Evolutionary conservation across 2,888 invertebrate species (phyloP).

Genomic region (Anthrax anthrax): DNA sequence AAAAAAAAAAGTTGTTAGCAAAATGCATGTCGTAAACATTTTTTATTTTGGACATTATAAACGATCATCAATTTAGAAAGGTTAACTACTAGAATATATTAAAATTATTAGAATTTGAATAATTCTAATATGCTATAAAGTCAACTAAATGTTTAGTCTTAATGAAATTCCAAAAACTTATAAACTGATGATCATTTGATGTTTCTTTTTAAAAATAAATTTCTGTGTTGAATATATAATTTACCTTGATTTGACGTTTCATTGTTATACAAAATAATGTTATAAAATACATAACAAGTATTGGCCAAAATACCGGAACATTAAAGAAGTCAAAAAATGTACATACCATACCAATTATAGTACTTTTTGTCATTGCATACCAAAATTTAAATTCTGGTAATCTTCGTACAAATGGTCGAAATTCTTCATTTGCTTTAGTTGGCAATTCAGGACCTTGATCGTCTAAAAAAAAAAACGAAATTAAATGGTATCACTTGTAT

Average conservation of each 20-base stretch:
- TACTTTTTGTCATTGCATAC: constrained; percentile 93
- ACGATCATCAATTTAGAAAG: no score
- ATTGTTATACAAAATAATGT: constrained; percentile 97
- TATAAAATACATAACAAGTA: constrained; percentile 99
- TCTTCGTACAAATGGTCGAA: constrained; percentile 91
- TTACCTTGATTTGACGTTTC: constrained; percentile 98
- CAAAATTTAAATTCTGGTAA: constrained; percentile 99
- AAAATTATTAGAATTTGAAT: no score
- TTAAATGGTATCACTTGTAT: no score
- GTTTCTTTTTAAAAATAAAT: no score
- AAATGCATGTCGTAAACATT: no score
- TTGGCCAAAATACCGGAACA: constrained; percentile 99
- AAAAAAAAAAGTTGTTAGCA: not conserved
- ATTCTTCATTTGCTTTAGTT: constrained; percentile 90
- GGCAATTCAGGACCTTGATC: constrained; percentile 77
- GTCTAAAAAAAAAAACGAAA: constrained; percentile 16
- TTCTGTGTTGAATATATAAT: constrained; percentile 2
- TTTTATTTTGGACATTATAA: no score
- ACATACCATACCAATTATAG: constrained; percentile 74
- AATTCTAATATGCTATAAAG: no score
- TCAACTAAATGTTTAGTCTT: no score
- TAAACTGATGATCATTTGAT: no score
- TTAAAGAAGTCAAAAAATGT: constrained; percentile 97
- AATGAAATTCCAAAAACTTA: not conserved
- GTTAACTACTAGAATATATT: no score